These are phyloP conservation scores for Glaucomys volans DNA, from an alignment of 2,113 vertebrate species.

Conservation along the genomic window DNA sequence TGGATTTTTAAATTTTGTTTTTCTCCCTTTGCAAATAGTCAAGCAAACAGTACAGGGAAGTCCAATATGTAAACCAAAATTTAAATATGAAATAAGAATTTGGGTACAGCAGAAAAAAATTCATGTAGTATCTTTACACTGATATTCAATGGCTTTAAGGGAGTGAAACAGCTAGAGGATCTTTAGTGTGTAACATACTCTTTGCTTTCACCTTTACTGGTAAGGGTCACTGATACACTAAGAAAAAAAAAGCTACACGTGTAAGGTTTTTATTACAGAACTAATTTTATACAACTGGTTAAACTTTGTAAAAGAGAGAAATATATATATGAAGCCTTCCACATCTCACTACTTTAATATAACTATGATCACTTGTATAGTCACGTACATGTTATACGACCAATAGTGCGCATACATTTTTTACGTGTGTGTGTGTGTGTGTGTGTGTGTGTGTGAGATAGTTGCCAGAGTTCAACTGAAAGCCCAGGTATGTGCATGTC, in stretches of 20 bases:
- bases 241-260: background rate
- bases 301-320: constrained; percentile 17
- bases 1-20: background rate
- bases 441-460: no score
- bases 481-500: no score
- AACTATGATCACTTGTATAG: background rate
- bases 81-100: constrained; percentile 23
- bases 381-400: background rate
- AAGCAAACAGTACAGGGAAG: background rate
- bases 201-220: constrained; percentile 47
- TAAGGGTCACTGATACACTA: background rate
- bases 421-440: background rate
- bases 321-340: background rate
- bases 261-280: background rate
- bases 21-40: background rate
- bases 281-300: constrained; percentile 4
- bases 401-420: background rate
- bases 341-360: background rate
- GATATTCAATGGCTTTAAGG: background rate
- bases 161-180: background rate
- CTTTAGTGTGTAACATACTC: background rate
- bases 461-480: no score
- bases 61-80: constrained; percentile 1
- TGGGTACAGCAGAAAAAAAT: background rate
- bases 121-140: background rate